Base-by-base conservation (phyloP, 2,888 invertebrate species). In the Antheraea assamensis region DNA sequence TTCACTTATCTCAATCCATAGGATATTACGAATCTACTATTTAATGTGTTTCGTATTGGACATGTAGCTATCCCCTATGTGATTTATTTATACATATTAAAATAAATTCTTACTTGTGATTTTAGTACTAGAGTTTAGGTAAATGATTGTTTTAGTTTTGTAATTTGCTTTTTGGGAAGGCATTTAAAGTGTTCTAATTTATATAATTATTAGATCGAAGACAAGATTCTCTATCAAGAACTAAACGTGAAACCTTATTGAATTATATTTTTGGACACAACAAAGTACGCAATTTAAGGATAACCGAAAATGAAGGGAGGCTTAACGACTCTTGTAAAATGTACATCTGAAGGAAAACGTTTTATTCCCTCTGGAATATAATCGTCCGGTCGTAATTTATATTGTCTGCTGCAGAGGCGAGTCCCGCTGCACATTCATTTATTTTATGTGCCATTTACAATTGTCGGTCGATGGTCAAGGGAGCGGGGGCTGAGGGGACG, bases 401-500 rank as follows among this genome's bases (percentile, higher is more conserved):
- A 95, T 95, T 95, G 95, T 95, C 95, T 95, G 94, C 91, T 95
- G 95, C 95, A 95, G 95, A 94, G 94, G 92, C 94, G 92, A 92
- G 93, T 93, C 93, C 92, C 94, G 91, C 91, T 94, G 95, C 95
- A 95, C 95, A 95, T 95, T 95, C 95, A 95, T 95, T 95, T 95
- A 95, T 95, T 95, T 95, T 95, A 95, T 95, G 95, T 95, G 95
- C 95, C 95, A 95, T 95, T 95, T 95, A 95, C 95, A 95, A 95
- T 95, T 94, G 95, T 95, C 95, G 95, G 94, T 95, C 95, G 94
- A 95, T 95, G 95, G 95, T 94, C 95, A 95, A 95, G 95, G 95
- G 95, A 92, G 92, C 88, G 84, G 88, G 80, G 77, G 82, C 83
- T 84, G 85, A 49, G 82, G 86, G 78, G 83, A 81, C 78, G 80